phyloP scores from a whole-genome alignment of 2,113 vertebrate genomes.

The Rhadina sibilatrix region DNA sequence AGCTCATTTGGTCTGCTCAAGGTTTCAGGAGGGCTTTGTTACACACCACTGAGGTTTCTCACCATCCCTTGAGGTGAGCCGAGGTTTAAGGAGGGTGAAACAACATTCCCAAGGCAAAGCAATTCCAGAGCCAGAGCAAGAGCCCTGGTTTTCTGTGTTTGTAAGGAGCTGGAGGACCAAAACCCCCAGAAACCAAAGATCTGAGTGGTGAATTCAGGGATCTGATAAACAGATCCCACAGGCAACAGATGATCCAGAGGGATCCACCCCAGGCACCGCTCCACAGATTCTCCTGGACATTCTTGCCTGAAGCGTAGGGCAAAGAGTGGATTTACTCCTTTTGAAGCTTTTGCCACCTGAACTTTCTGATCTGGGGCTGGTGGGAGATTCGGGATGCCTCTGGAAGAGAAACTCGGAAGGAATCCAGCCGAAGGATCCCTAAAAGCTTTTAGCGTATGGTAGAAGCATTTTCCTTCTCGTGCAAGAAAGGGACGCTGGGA shows the following conservation, averaged over 20 bases:
- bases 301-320: fast-evolving
- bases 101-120: neutral
- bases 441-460: neutral
- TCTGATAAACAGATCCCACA: neutral
- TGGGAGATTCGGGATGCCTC: neutral
- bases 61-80: no score
- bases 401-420: neutral
- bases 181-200: neutral
- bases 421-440: neutral
- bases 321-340: neutral
- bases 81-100: neutral
- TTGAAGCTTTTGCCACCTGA: neutral
- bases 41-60: neutral
- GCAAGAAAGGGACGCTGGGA: neutral
- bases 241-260: fast-evolving
- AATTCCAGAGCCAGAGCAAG: neutral
- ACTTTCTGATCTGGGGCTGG: neutral
- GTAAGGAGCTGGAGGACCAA: neutral
- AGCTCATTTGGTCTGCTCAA: neutral
- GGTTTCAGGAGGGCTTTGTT: neutral
- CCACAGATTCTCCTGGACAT: neutral
- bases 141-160: fast-evolving
- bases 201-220: neutral
- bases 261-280: neutral
- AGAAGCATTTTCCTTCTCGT: neutral